phyloP scores from a whole-genome alignment of 2,888 invertebrate species.

The Apeira syringaria region DNA sequence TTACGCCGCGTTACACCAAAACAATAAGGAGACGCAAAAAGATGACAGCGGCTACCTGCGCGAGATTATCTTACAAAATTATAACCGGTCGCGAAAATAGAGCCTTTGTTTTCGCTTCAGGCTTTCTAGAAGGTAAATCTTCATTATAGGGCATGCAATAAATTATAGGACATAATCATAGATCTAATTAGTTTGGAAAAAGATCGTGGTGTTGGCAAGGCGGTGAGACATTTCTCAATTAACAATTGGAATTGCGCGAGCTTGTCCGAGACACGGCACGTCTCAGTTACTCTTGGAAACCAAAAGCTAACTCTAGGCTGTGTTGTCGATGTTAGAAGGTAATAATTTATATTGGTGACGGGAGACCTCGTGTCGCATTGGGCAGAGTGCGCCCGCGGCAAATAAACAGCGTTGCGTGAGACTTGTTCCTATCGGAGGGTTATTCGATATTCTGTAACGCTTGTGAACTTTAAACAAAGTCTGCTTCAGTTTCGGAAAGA shows the following conservation, averaged over 20 bases:
- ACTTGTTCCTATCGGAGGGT: conserved; percentile 44
- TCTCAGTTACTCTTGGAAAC: conserved; percentile 32
- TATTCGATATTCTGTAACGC: conserved; percentile 60
- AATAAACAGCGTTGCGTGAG: conserved; percentile 62
- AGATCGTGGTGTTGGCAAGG: conserved; percentile 23
- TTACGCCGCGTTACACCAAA: conserved; percentile 30
- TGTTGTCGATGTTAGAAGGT: conserved; percentile 39
- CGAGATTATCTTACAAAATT: conserved; percentile 67
- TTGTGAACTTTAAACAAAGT: conserved; percentile 19
- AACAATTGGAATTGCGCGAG: conserved; percentile 18
- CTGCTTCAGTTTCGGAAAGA: conserved; percentile 3
- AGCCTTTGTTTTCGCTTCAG: conserved; percentile 55
- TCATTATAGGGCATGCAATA: conserved; percentile 66
- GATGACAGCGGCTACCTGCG: conserved; percentile 60
- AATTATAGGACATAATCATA: conserved; percentile 62
- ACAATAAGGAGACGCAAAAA: conserved; percentile 39
- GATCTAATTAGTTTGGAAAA: conserved; percentile 53
- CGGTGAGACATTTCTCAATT: conserved; percentile 30
- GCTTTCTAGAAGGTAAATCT: conserved; percentile 67
- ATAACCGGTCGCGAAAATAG: conserved; percentile 55
- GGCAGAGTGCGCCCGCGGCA: conserved; percentile 49
- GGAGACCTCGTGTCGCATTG: conserved; percentile 60
- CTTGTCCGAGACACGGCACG: conserved; percentile 13
- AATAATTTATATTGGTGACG: conserved; percentile 66
- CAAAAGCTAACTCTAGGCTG: conserved; percentile 31